Base-by-base conservation (phyloP, 2,113 vertebrate species). In the Crocuta crocuta region DNA sequence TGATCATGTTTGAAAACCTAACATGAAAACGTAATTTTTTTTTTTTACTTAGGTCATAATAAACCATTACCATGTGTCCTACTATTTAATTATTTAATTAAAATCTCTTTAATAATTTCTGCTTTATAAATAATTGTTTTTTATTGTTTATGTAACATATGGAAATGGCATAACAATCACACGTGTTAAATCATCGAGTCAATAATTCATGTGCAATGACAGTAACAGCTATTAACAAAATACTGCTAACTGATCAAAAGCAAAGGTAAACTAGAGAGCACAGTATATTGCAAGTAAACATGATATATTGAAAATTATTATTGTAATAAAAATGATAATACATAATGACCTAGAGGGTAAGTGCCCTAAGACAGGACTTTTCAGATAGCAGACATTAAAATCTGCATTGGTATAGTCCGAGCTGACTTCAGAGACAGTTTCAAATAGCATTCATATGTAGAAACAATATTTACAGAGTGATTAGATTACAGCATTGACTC, bases 191-290 rank as follows among this genome's bases (percentile, higher is more conserved):
- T 21, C 28, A 80, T 31, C 8, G 33, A 80, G 50, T 58, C 48
- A 70, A 0, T 93, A 85, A 65, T 89, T 82, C 28, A 55, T n/a
- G 15, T 24, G 24, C 35, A 81, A 6, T 26, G 61, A 95, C 10
- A 61, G 28, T 66, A 89, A 76, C 1, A 58, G 48, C 21, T 84
- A 23, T 91, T 89, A 93, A 94, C 53, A 86, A 73, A 91, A 84
- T 90, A 8, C 39, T 55, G 61, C 43, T 61, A 85, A 79, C n/a
- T 66, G 58, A 78, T 88, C 31, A 73, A 76, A 93, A 93, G n/a
- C n/a, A 97, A 53, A 95, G 91, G 78, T 78, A 85, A 96, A 82
- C 50, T 79, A 33, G 65, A 89, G 89, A 89, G 85, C 7, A 73
- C 15, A 26, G 23, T 81, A 33, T 45, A 45, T 31, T 94, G 43